Conservation (phyloP, 2,113 vertebrate genomes). For the Cranoglanis bouderius region DNA sequence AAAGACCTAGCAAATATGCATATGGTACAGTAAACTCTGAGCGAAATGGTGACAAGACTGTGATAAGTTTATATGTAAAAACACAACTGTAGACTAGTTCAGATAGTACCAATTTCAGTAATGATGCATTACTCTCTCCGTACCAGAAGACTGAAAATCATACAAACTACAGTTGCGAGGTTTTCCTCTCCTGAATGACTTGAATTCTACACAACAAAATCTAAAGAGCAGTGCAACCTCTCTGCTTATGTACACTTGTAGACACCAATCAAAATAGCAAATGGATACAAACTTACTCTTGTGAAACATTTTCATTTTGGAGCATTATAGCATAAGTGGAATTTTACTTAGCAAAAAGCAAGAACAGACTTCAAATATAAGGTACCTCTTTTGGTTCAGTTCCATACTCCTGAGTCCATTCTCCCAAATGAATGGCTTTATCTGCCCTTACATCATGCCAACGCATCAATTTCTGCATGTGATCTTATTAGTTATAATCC, state of each 20-base stretch:
- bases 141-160: slow-evolving; percentile 38
- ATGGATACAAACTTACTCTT: slow-evolving; percentile 32
- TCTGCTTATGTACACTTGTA: slow-evolving; percentile 56
- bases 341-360: slow-evolving; percentile 43
- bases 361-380: slow-evolving; percentile 36
- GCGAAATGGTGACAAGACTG: slow-evolving; percentile 34
- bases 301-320: slow-evolving; percentile 55
- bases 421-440: slow-evolving; percentile 55
- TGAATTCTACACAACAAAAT: slow-evolving; percentile 61
- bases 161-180: slow-evolving; percentile 60
- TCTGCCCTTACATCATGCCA: slow-evolving; percentile 66
- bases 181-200: slow-evolving; percentile 71
- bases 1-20: slow-evolving; percentile 55
- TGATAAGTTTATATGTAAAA: slow-evolving; percentile 27
- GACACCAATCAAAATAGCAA: slow-evolving; percentile 37
- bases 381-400: slow-evolving; percentile 54
- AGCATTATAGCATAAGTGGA: slow-evolving; percentile 55
- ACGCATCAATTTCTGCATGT: slow-evolving; percentile 87
- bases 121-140: slow-evolving; percentile 20
- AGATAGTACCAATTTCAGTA: slow-evolving; percentile 22
- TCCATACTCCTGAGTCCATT: slow-evolving; percentile 46
- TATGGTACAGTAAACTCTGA: slow-evolving; percentile 43
- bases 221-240: slow-evolving; percentile 46
- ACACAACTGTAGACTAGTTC: slow-evolving; percentile 34
- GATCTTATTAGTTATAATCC: slow-evolving; percentile 80